Conservation (phyloP, 2,888 invertebrate genomes). For the Noctua pronuba region DNA sequence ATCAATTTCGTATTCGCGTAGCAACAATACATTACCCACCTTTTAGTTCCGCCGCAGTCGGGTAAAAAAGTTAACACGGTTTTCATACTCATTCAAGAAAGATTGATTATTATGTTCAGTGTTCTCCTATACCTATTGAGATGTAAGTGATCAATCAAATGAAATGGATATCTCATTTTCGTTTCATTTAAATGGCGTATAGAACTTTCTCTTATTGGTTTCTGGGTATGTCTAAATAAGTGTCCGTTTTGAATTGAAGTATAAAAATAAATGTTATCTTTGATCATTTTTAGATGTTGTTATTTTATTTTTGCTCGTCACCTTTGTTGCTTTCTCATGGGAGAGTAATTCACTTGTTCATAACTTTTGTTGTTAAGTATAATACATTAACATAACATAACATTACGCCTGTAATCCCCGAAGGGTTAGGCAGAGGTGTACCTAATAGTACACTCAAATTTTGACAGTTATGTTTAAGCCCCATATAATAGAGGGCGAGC, state of each 20-base stretch:
- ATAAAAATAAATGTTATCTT: background rate
- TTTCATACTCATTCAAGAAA: conserved; percentile 23
- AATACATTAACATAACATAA: background rate
- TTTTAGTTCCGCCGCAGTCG: background rate
- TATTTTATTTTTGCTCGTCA: background rate
- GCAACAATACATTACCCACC: conserved; percentile 35
- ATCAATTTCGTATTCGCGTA: conserved; percentile 17
- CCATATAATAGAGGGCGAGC: too few species aligned
- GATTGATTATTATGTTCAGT: conserved; percentile 34
- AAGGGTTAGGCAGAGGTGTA: too few species aligned
- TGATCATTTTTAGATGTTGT: conserved; percentile 9
- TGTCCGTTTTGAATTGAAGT: conserved; percentile 21
- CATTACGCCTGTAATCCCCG: too few species aligned
- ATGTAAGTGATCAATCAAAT: conserved; percentile 44
- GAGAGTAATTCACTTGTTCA: conserved; percentile 2
- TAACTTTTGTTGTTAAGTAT: conserved; percentile 7
- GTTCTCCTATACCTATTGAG: conserved; percentile 15
- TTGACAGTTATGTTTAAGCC: too few species aligned
- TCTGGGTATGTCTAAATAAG: conserved; percentile 21
- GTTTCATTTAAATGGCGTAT: conserved; percentile 47
- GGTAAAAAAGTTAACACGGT: conserved; percentile 27
- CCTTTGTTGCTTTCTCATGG: background rate
- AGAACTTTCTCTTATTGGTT: conserved; percentile 49
- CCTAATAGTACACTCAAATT: too few species aligned
- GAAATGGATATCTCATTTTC: conserved; percentile 26